Base-by-base conservation (phyloP, 1,140 invertebrate genomes). In the Holcopasites calliopsidis region DNA sequence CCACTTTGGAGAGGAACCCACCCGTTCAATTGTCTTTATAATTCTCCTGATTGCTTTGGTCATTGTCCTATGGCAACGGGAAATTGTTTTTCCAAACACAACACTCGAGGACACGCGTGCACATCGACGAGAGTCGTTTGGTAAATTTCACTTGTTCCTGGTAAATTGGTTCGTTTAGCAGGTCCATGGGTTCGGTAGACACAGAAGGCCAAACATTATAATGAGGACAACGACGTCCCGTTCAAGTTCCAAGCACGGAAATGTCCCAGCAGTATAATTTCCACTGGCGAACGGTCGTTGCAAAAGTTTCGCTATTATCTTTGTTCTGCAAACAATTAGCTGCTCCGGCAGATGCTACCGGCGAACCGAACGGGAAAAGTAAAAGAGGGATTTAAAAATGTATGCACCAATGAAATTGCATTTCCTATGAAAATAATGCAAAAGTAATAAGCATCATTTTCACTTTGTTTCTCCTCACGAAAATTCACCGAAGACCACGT, bases 1-100 rank as follows among this genome's bases (percentile, higher is more conserved):
- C 64, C 68, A 80, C 62, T 80, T 60, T 61, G 65, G 60, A 75
- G 64, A 83, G 74, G 57, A 76, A 31, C 3, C 1, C 0, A 26
- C 16, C 42, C 42, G 11, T 6, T 40, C 13, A 40, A 47, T 18
- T 3, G 13, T 47, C 5, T 1, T 47, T 8, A 1, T 16, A 16
- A 47, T 47, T 47, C 38, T 40, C 38, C 38, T 13, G 38, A 13
- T 40, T 40, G 38, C 38, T 47, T 5, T n/a, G 44, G 16, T 18
- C 44, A 47, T 47, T 47, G 44, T 47, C 2, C 11, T 47, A n/a
- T n/a, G 16, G 44, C 8, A n/a, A 47, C 8, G 44, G n/a, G n/a
- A 47, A 47, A 47, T 13, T 18, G 16, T 47, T 47, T 18, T 47
- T 5, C 44, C 1, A 44, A 62, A 21, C 13, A 11, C 2, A 21